phyloP scores from a whole-genome alignment of 2,797 vertebrate genomes.

The Parotocinclus haroldoi region DNA sequence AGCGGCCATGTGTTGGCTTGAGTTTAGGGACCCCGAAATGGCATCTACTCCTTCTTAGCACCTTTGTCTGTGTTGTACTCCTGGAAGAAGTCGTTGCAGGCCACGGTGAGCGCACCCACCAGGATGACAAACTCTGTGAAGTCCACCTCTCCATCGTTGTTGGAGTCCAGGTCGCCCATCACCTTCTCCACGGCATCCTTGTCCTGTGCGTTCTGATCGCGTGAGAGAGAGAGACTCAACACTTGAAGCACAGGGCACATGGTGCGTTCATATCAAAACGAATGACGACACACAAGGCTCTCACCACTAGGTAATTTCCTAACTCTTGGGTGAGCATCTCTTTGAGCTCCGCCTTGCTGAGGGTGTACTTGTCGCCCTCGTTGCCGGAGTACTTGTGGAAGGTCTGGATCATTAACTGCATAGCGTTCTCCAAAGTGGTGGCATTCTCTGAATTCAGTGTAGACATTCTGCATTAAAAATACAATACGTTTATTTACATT shows the following conservation, averaged over 20 bases:
- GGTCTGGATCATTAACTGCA: slow-evolving; percentile 80
- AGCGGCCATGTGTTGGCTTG: slow-evolving; percentile 31
- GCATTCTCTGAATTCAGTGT: slow-evolving; percentile 63
- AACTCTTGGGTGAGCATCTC: slow-evolving; percentile 74
- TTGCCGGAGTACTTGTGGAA: slow-evolving; percentile 80
- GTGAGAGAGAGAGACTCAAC: background rate
- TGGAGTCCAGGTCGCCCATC: slow-evolving; percentile 76
- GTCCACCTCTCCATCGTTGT: slow-evolving; percentile 77
- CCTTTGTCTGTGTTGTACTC: slow-evolving; percentile 70
- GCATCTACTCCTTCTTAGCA: slow-evolving; percentile 38
- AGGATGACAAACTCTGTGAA: slow-evolving; percentile 79
- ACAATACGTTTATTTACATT: no score
- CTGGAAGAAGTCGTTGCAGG: slow-evolving; percentile 79
- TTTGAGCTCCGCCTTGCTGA: slow-evolving; percentile 73
- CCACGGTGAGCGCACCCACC: slow-evolving; percentile 76
- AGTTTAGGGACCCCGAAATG: no score
- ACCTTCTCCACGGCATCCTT: slow-evolving; percentile 77
- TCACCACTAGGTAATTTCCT: slow-evolving; percentile 76
- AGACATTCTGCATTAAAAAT: slow-evolving; percentile 57
- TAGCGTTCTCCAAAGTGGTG: slow-evolving; percentile 75
- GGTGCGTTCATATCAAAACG: no score
- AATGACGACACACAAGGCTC: background rate
- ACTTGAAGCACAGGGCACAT: background rate
- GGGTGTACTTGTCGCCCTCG: slow-evolving; percentile 77
- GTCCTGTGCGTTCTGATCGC: slow-evolving; percentile 72